Conservation (phyloP, 2,113 vertebrate genomes). For the Tinamus guttatus region DNA sequence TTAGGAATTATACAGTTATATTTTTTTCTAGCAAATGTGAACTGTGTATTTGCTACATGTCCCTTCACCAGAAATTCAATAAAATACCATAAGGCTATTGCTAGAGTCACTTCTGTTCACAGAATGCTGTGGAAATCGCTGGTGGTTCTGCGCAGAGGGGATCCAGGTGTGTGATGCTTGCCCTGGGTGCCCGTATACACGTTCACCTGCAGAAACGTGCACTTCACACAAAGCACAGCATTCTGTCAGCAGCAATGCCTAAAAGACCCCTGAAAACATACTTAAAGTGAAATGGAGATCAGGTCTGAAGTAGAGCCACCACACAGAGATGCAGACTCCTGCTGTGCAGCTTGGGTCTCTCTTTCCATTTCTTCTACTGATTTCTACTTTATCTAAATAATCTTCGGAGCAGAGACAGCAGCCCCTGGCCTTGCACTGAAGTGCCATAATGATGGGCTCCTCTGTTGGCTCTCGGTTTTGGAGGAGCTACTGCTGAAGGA, state of each 20-base stretch:
- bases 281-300: neutral
- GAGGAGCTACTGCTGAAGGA: neutral
- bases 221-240: neutral
- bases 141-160: neutral
- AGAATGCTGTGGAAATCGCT: neutral
- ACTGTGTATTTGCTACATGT: neutral
- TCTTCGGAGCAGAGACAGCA: neutral
- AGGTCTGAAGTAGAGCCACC: neutral
- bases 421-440: neutral
- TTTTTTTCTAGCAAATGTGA: neutral
- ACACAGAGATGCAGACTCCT: neutral
- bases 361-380: constrained; percentile 21
- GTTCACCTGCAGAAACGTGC: neutral
- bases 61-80: neutral
- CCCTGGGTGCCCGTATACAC: rapidly evolving
- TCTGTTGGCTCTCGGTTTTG: neutral
- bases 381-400: constrained; percentile 50
- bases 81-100: neutral
- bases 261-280: neutral
- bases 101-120: neutral
- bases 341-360: neutral
- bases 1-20: neutral
- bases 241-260: neutral
- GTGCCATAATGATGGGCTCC: neutral
- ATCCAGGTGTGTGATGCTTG: rapidly evolving